Evolutionary conservation across 2,888 invertebrate genomes (phyloP).

Genomic region (Maniola hyperantus): DNA sequence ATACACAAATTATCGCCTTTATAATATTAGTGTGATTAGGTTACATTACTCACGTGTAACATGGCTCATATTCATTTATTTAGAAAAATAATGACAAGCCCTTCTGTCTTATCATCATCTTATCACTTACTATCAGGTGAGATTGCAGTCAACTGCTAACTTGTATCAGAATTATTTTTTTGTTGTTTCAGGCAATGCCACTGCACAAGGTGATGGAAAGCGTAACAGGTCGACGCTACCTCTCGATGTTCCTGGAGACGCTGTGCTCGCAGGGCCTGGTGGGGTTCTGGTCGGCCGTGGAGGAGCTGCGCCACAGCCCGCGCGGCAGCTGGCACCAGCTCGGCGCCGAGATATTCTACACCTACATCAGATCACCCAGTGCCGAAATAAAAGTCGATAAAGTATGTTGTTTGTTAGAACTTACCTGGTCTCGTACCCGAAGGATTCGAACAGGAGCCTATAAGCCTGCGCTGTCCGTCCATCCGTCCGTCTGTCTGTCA

Average conservation of each 20-base stretch:
- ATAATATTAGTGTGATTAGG: no score
- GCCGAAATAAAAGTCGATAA: conserved; percentile 92
- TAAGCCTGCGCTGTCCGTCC: no score
- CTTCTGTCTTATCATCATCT: no score
- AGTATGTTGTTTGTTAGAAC: conserved; percentile 52
- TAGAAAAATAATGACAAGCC: no score
- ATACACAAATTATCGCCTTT: no score
- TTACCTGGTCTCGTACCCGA: background rate
- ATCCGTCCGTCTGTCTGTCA: no score
- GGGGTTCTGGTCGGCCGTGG: conserved; percentile 93
- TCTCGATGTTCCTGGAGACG: conserved; percentile 91
- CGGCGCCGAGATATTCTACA: conserved; percentile 96
- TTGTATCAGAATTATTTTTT: no score
- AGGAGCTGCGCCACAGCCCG: conserved; percentile 90
- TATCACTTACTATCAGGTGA: no score
- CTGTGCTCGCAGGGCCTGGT: conserved; percentile 92
- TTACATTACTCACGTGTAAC: no score
- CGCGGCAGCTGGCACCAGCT: conserved; percentile 91
- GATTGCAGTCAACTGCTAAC: no score
- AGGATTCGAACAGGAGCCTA: no score
- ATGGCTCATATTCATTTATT: no score
- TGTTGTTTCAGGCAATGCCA: conserved; percentile 83
- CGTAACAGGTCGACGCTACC: conserved; percentile 89
- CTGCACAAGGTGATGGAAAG: conserved; percentile 89
- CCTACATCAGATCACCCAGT: conserved; percentile 91